Percentiles rank a stretch among this genome's conserved stretches.
Evolutionary conservation across 2,888 invertebrate species (phyloP).

Genomic region (Acrobasis repandana): DNA sequence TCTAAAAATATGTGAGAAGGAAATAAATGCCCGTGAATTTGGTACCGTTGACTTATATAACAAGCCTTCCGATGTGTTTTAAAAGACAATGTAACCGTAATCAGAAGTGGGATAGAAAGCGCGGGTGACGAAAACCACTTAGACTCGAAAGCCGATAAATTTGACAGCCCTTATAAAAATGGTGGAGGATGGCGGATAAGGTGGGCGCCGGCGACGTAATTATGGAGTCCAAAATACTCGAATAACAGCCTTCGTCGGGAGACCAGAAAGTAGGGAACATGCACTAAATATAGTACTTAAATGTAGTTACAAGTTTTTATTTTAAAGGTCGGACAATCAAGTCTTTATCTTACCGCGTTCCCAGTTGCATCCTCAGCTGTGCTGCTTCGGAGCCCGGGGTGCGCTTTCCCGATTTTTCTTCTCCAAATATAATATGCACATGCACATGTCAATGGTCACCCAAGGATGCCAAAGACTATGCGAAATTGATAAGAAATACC

Average conservation of each 20-base stretch:
- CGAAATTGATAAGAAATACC: no score
- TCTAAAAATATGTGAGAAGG: neutral
- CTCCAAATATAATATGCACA: no score
- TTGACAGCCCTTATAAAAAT: constrained; percentile 6
- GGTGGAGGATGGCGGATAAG: constrained; percentile 12
- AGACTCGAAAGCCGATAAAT: constrained; percentile 1
- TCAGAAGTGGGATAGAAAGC: neutral
- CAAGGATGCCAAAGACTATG: no score
- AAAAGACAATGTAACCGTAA: neutral
- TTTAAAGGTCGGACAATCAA: no score
- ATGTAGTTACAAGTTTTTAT: no score
- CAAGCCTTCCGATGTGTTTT: no score
- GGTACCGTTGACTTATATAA: no score
- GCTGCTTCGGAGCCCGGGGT: no score
- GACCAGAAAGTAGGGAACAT: neutral
- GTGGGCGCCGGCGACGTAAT: constrained; percentile 12
- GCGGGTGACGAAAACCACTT: constrained; percentile 7
- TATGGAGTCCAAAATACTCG: constrained; percentile 10
- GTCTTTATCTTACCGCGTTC: no score
- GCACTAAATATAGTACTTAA: neutral
- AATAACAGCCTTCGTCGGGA: neutral
- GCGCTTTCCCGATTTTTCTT: no score
- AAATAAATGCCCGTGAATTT: neutral
- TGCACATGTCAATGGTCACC: no score
- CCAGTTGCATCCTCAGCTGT: no score